Evolutionary conservation across 1,140 invertebrate species (phyloP).

Genomic region (Brachionus sp.): DNA sequence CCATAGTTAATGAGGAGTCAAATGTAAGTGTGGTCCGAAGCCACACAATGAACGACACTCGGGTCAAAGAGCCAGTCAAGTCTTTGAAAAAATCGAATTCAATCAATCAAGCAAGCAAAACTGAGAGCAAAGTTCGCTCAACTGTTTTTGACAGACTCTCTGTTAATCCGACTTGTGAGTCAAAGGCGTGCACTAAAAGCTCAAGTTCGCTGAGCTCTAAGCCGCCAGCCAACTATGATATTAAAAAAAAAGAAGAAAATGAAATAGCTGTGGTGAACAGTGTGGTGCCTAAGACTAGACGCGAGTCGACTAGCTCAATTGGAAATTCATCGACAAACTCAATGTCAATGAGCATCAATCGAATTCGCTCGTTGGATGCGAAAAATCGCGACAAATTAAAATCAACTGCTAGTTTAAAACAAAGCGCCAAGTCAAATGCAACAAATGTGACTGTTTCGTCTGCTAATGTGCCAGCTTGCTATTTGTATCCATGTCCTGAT

Average conservation of each 20-base stretch:
- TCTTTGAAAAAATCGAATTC: slow-evolving; percentile 13
- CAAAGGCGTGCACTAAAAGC: not conserved
- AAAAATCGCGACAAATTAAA: slow-evolving; percentile 14
- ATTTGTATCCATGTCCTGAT: slow-evolving; percentile 24
- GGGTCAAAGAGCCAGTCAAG: not conserved
- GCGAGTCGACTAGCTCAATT: slow-evolving; percentile 2
- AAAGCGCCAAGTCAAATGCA: not conserved
- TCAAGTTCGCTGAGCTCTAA: not conserved
- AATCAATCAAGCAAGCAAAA: not conserved
- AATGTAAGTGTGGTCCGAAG: not conserved
- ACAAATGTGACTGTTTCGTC: not conserved
- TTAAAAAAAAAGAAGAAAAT: slow-evolving; percentile 41
- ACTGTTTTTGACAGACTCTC: slow-evolving; percentile 2
- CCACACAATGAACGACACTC: not conserved
- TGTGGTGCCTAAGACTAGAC: not conserved
- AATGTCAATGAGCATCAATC: not conserved
- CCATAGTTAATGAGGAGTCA: not conserved
- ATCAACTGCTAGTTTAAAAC: slow-evolving; percentile 4
- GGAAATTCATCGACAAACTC: not conserved
- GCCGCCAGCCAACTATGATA: not conserved
- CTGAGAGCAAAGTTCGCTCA: not conserved
- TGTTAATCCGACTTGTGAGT: not conserved
- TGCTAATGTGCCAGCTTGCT: slow-evolving; percentile 1
- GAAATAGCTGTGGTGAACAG: slow-evolving; percentile 12
- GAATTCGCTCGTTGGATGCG: not conserved